Base-by-base conservation (phyloP, 2,113 vertebrate genomes). In the Peucedramus taeniatus region DNA sequence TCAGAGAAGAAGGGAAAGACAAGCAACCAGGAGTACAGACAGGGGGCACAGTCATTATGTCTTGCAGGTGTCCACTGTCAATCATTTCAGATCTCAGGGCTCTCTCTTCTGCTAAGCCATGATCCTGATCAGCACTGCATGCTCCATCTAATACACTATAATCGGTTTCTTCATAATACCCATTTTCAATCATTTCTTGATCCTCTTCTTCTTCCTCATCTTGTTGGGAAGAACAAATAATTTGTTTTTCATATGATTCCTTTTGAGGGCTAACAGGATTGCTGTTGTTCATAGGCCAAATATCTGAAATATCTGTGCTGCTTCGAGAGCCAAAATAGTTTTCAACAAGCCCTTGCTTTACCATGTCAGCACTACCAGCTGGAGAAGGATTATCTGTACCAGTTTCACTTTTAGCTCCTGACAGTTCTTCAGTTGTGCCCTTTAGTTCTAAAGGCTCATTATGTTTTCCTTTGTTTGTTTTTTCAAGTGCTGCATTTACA, bases 131-230 rank as follows among this genome's bases (percentile, higher is more conserved):
- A 72, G 97, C 97, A 80, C 96, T 97, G 23, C 96, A 78, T 51
- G 98, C 94, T 19, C 98, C 98, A 74, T 98, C 99, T 72, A 98
- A 96, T 94, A 98, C 95, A 83, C 97, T 96, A 37, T 98, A 97
- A 21, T 99, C 98, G 4, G 98, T 96, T 97, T 99, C 99, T 96
- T 99, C 99, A 11, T 99, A 99, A 97, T 99, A 99, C 64, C 99
- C 99, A 8, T 99, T 99, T 97, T 99, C 98, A 60, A 99, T 98
- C 99, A 99, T 99, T 87, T 99, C 99, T 44, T 98, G 98, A 91
- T 99, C 98, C 50, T 98, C 97, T 24, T 98, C 98, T 28, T 99
- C 98, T 13, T 99, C 98, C 7, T 99, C 97, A 19, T 97, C 98
- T 47, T 96, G 93, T 49, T 96, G 96, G 27, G 97, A 94, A 91